phyloP scores from a whole-genome alignment of 1,140 invertebrate genomes.

The Muscidifurax raptorellus region DNA sequence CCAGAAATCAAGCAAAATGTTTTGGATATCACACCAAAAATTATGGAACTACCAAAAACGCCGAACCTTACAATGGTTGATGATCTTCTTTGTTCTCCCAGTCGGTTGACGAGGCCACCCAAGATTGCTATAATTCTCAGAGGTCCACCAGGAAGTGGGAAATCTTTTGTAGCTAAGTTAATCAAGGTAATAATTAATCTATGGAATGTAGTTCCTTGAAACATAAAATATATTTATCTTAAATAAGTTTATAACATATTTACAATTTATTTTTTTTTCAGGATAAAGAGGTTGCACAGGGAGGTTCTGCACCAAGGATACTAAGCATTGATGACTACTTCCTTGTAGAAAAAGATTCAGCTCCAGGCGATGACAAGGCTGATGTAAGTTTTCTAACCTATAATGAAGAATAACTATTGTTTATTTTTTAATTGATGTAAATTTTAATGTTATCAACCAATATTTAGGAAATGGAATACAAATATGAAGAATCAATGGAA shows the following conservation, averaged over 20 bases:
- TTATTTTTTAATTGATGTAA: constrained; percentile 27
- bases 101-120: constrained; percentile 83
- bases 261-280: constrained; percentile 65
- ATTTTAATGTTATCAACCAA: no score
- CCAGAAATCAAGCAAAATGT: constrained; percentile 64
- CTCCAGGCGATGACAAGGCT: constrained; percentile 84
- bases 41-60: constrained; percentile 70
- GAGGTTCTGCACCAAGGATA: constrained; percentile 89
- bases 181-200: constrained; percentile 83
- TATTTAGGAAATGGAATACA: constrained; percentile 89
- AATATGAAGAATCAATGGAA: constrained; percentile 92
- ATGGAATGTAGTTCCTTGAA: constrained; percentile 6
- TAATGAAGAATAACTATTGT: background rate
- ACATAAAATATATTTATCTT: background rate
- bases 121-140: constrained; percentile 93
- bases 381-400: constrained; percentile 73
- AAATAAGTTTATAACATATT: constrained; percentile 1
- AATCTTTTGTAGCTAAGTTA: constrained; percentile 90
- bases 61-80: constrained; percentile 82
- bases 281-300: constrained; percentile 86
- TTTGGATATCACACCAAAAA: constrained; percentile 58
- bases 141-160: constrained; percentile 93
- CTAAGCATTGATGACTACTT: constrained; percentile 97
- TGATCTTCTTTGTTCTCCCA: constrained; percentile 86
- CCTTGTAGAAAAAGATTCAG: constrained; percentile 91